A percentile compares a stretch with the other conserved stretches of the same genome.
phyloP scores from a whole-genome alignment of 1,140 invertebrate genomes.

The Apolygus lucorum region DNA sequence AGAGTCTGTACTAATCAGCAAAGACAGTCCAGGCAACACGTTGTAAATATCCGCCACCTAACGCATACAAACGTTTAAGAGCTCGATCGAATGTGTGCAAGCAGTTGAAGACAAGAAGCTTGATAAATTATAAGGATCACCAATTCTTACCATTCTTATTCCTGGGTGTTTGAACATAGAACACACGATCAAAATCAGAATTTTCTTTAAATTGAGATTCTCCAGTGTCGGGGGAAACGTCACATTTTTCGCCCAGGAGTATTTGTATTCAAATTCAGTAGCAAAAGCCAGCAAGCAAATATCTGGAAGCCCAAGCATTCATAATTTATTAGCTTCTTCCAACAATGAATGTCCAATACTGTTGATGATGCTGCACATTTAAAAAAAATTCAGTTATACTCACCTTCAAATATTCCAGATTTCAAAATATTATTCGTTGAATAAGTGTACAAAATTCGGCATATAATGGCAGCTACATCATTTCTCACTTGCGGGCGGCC shows the following conservation, averaged over 20 bases:
- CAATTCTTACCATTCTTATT: constrained; percentile 12
- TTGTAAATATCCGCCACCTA: constrained; percentile 10
- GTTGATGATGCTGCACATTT: no score
- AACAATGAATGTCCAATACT: no score
- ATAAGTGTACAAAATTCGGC: background rate
- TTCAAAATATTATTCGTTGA: background rate
- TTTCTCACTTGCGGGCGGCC: constrained; percentile 15
- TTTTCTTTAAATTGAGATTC: constrained; percentile 20
- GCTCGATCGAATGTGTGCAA: no score
- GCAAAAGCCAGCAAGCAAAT: constrained; percentile 19
- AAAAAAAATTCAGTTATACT: no score
- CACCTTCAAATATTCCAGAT: constrained; percentile 22
- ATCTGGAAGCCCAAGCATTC: constrained; percentile 14
- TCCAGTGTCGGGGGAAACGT: background rate
- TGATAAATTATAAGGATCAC: no score
- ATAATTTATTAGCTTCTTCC: no score
- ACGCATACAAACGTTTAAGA: no score
- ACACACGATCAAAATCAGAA: background rate
- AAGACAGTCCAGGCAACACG: background rate
- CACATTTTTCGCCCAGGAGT: constrained; percentile 18
- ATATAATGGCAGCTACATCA: constrained; percentile 11
- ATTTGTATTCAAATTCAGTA: constrained; percentile 13
- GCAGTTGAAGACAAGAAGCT: no score
- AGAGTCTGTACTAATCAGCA: constrained; percentile 2
- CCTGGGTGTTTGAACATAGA: constrained; percentile 4